phyloP scores from a whole-genome alignment of 2,113 vertebrate genomes.

The Haemorhous mexicanus region DNA sequence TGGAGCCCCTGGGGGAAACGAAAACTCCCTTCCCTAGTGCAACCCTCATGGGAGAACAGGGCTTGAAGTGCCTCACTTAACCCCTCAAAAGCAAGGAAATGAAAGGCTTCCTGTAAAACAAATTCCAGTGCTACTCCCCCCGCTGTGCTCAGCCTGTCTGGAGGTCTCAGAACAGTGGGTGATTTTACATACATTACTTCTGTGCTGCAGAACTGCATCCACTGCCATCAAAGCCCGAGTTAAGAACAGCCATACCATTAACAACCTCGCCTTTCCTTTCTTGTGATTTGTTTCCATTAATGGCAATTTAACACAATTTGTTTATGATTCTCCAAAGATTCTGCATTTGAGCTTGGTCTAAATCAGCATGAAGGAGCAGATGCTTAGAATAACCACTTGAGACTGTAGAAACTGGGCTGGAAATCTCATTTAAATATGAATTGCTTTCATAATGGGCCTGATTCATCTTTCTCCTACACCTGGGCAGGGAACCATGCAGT shows the following conservation, averaged over 20 bases:
- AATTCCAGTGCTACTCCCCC: constrained; percentile 58
- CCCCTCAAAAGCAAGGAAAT: constrained; percentile 70
- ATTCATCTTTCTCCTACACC: constrained; percentile 28
- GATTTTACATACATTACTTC: constrained; percentile 54
- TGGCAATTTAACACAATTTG: constrained; percentile 51
- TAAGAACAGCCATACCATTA: background rate
- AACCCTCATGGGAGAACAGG: constrained; percentile 38
- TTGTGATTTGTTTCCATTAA: constrained; percentile 21
- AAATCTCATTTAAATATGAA: constrained; percentile 53
- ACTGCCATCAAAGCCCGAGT: background rate
- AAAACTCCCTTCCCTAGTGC: constrained; percentile 18
- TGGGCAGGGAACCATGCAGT: constrained; percentile 2
- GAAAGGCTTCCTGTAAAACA: constrained; percentile 73
- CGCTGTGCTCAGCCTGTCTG: constrained; percentile 57
- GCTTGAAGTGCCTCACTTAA: constrained; percentile 69
- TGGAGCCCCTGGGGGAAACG: constrained; percentile 3
- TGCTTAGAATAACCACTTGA: constrained; percentile 37
- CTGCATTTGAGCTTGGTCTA: constrained; percentile 23
- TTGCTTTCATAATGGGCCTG: constrained; percentile 21
- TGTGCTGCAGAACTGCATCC: constrained; percentile 15
- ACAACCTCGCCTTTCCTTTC: background rate
- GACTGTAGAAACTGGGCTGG: constrained; percentile 38
- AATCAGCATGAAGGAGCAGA: constrained; percentile 56
- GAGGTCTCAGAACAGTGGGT: constrained; percentile 59
- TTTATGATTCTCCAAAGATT: constrained; percentile 62